These are phyloP conservation scores for Phymorhynchus buccinoides DNA, from an alignment of 1,140 invertebrate genomes.

Conservation along the genomic window DNA sequence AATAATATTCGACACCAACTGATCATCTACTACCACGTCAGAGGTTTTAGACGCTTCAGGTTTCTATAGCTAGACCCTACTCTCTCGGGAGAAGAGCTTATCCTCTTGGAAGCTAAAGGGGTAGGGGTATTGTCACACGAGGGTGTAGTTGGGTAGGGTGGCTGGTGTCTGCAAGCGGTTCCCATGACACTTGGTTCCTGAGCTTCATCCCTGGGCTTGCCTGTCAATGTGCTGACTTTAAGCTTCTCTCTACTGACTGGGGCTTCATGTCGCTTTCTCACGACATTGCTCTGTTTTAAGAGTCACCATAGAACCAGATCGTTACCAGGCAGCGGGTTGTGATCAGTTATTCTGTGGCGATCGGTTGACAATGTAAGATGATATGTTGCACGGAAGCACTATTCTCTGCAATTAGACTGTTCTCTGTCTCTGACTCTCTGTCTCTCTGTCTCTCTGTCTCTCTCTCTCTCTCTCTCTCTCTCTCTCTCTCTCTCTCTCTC, in stretches of 20 bases:
- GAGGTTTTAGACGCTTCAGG: background rate
- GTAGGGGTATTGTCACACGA: too few species aligned
- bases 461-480: too few species aligned
- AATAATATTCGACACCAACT: too few species aligned
- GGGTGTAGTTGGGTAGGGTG: too few species aligned
- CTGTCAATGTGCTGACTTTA: background rate
- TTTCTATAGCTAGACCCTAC: background rate
- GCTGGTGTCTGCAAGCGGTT: background rate
- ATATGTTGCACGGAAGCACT: background rate
- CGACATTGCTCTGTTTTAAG: background rate
- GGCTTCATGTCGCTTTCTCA: slow-evolving; percentile 13
- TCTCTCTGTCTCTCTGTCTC: background rate
- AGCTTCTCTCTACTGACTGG: too few species aligned
- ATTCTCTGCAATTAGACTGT: too few species aligned
- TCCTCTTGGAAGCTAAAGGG: background rate
- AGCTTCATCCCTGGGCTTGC: background rate
- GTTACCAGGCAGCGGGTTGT: too few species aligned
- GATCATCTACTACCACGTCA: too few species aligned
- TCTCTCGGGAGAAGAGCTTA: background rate
- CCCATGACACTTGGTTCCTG: background rate
- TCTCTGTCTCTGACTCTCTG: background rate
- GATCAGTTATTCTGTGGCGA: background rate
- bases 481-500: background rate
- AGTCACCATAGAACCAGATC: too few species aligned
- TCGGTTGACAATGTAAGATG: background rate